Evolutionary conservation across 2,797 vertebrate species (phyloP).

Genomic region (Pseudochirops corinnae): DNA sequence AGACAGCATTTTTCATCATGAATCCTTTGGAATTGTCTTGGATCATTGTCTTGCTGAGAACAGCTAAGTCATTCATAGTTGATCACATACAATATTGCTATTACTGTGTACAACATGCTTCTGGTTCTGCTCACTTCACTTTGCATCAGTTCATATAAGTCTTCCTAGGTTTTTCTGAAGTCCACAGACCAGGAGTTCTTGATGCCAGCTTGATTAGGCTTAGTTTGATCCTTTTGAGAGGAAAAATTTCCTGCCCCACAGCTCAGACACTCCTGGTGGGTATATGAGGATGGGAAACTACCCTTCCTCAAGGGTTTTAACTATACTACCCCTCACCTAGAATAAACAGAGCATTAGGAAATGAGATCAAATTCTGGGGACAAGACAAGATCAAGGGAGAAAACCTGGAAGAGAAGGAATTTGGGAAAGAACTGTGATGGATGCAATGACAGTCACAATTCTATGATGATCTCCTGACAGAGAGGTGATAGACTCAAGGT

Average conservation of each 20-base stretch:
- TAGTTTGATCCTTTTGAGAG: neutral
- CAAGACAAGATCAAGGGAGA: neutral
- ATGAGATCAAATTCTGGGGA: neutral
- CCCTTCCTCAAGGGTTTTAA: neutral
- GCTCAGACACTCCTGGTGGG: neutral
- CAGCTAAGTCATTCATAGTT: neutral
- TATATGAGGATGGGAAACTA: neutral
- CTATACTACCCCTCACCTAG: neutral
- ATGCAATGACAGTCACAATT: neutral
- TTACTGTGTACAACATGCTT: neutral
- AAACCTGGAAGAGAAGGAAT: neutral
- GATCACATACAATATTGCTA: neutral
- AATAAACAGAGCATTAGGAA: neutral
- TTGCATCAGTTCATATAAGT: neutral
- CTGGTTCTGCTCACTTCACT: neutral
- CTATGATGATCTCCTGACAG: neutral
- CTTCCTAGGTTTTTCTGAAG: neutral
- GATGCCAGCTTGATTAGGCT: neutral
- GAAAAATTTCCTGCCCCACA: neutral
- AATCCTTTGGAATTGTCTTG: neutral
- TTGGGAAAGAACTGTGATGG: neutral
- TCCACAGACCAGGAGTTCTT: neutral
- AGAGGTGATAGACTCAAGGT: neutral
- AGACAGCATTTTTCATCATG: neutral
- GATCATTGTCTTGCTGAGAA: neutral